Percentiles rank a stretch among this genome's conserved stretches.
phyloP scores from a whole-genome alignment of 2,113 vertebrate species.

The Python bivittatus region DNA sequence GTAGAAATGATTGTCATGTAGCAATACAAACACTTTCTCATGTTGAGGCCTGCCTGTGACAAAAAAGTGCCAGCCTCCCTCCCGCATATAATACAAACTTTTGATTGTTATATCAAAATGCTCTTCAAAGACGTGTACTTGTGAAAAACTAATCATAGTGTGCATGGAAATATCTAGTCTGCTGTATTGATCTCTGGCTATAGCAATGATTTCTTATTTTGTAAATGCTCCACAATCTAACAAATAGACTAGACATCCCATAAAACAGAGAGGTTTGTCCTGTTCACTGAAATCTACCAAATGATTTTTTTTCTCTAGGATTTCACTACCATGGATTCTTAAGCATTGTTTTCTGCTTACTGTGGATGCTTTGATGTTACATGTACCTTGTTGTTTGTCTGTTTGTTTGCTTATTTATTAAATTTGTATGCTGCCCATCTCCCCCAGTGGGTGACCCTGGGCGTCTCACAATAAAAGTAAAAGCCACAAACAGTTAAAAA shows the following conservation, averaged over 20 bases:
- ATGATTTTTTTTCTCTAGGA: not conserved
- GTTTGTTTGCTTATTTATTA: too few species aligned
- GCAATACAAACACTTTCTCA: not conserved
- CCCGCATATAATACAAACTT: not conserved
- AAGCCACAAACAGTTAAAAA: too few species aligned
- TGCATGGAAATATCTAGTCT: not conserved
- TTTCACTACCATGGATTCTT: not conserved
- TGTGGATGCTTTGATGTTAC: not conserved
- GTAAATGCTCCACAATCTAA: not conserved
- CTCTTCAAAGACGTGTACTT: not conserved
- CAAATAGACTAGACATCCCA: not conserved
- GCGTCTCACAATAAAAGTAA: too few species aligned
- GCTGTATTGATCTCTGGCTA: not conserved
- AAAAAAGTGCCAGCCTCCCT: not conserved
- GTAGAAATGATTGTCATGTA: not conserved
- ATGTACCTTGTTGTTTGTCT: not conserved
- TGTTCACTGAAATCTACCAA: not conserved
- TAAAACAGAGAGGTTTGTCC: not conserved
- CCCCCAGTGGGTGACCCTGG: too few species aligned
- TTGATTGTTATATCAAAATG: not conserved
- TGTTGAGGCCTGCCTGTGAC: not conserved
- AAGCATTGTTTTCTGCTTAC: not conserved
- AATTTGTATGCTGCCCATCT: too few species aligned
- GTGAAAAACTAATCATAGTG: not conserved
- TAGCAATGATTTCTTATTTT: not conserved